Conservation (phyloP, 92 coral and sea anemone genomes). For the Bergia puertoricense region DNA sequence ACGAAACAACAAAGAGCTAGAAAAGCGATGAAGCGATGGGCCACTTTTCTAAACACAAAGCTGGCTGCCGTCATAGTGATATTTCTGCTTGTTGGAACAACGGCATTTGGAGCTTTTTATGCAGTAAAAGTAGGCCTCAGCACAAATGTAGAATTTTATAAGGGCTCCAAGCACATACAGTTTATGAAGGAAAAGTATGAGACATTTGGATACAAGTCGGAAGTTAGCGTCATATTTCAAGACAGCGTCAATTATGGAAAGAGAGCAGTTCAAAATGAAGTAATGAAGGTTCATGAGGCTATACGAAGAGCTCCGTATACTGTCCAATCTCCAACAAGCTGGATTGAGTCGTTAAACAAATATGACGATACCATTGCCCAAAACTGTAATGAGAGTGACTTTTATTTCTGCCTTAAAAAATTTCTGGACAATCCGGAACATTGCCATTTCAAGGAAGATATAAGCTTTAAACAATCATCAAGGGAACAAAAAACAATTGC, state of each 20-base stretch:
- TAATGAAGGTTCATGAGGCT: conserved; percentile 10
- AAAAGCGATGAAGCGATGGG: neutral
- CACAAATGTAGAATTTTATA: conserved; percentile 33
- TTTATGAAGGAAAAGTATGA: conserved; percentile 38
- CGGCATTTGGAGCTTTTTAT: neutral
- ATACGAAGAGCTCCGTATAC: conserved; percentile 40
- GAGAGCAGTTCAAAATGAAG: conserved; percentile 22
- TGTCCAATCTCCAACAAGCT: conserved; percentile 18
- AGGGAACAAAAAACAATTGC: neutral
- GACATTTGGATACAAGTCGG: conserved; percentile 41
- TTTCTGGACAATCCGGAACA: conserved; percentile 32
- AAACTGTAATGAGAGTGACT: conserved; percentile 18
- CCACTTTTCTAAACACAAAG: neutral
- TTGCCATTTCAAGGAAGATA: conserved; percentile 20
- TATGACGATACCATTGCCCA: conserved; percentile 3
- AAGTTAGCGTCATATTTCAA: conserved; percentile 43
- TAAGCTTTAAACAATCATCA: conserved; percentile 10
- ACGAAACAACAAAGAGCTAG: neutral
- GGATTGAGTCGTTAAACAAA: conserved; percentile 34
- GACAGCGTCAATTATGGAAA: conserved; percentile 32
- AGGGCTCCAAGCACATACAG: conserved; percentile 7
- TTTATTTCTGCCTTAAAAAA: conserved; percentile 17
- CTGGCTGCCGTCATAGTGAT: neutral
- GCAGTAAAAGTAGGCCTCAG: neutral
- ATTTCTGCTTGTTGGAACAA: neutral